A percentile compares a stretch with the other conserved stretches of the same genome.
These are phyloP conservation scores for Boulengeromyrus knoepffleri DNA, from an alignment of 2,113 vertebrate species.

Conservation along the genomic window DNA sequence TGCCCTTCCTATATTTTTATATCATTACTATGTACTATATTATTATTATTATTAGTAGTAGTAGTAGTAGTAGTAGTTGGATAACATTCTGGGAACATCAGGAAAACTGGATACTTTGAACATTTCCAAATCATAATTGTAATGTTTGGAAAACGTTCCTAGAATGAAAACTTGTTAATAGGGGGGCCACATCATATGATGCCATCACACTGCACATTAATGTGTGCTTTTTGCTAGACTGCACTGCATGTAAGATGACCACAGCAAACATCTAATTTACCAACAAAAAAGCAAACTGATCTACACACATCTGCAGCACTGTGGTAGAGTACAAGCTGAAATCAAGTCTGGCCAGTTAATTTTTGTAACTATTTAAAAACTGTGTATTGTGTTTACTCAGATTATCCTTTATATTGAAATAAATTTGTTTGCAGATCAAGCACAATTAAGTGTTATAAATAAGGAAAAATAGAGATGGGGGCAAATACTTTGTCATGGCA, in stretches of 20 bases:
- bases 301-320: background rate
- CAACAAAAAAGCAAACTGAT: background rate
- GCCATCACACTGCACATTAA: background rate
- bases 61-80: background rate
- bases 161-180: background rate
- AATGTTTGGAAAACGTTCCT: background rate
- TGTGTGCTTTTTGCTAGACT: background rate
- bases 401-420: background rate
- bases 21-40: no score
- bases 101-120: background rate
- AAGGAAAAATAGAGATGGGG: background rate
- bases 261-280: background rate
- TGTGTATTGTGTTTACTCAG: background rate
- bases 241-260: background rate
- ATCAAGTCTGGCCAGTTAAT: background rate
- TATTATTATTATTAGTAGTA: background rate
- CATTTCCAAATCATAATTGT: background rate
- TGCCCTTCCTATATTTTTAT: background rate
- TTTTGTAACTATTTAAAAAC: background rate
- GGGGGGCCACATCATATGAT: background rate
- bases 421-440: background rate
- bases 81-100: background rate
- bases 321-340: background rate
- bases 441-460: background rate
- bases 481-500: background rate